Base-by-base conservation (phyloP, 2,113 vertebrate genomes). In the Dicaeum eximium region DNA sequence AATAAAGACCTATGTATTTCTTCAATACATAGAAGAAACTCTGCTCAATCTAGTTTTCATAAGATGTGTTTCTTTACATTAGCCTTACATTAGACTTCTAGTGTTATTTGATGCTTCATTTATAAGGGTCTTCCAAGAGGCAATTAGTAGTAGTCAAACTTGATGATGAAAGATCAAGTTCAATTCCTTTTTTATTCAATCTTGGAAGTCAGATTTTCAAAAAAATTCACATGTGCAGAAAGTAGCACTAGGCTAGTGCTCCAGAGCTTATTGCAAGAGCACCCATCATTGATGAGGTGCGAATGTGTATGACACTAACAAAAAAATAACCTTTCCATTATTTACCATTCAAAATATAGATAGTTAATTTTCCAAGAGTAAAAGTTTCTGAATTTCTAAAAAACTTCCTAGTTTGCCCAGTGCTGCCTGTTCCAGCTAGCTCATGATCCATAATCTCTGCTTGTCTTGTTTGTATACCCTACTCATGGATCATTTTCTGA, bases 111-210 rank as follows among this genome's bases (percentile, higher is more conserved):
- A 44, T 85, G 72, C 45, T 84, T 88, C 54, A 70, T 58, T 86
- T 65, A 33, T 4, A 77, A 47, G 11, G 22, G 37, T 23, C 67
- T 88, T 40, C 44, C 44, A 56, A 91, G 93, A 90, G 40, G 64
- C n/a, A 89, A 38, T 78, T 45, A 91, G 40, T 67, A 60, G 28
- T 74, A 81, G 54, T 81, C 53, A 85, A 86, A 93, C 48, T 92
- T 83, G 56, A 91, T 51, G 44, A 58, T 88, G 75, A 80, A 69
- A 81, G 67, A 92, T 87, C 57, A 88, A 74, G 84, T 94, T 95
- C 45, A 91, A 8, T 93, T 95, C 27, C 35, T 91, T 93, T 92
- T 54, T 90, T 13, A 60, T 93, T 94, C 70, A 57, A 11, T 89
- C 61, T 92, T 62, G n/a, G 54, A 81, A 72, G 66, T 25, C 44